Base-by-base conservation (phyloP, 2,888 invertebrate genomes). In the Suillia variegata region DNA sequence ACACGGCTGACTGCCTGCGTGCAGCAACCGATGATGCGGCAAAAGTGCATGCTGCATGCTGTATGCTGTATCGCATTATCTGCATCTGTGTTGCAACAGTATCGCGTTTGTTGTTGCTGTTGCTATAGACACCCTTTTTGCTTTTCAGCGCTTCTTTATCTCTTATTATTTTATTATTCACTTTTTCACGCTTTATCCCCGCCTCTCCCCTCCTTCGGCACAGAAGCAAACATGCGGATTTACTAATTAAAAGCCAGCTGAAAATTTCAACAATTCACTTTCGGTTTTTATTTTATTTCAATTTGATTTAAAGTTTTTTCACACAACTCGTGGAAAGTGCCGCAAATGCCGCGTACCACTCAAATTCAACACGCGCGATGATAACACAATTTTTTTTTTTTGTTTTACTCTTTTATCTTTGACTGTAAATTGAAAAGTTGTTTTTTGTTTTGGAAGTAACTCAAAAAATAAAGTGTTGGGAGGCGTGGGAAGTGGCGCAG, bases 181-280 rank as follows among this genome's bases (percentile, higher is more conserved):
- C 10, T 26, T 38, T 38, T 26, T 26, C 26, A n/a, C n/a, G n/a
- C n/a, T n/a, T n/a, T n/a, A n/a, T n/a, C n/a, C 31, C 31, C 6
- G 31, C 31, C 6, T 31, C 31, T 31, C 31, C 31, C 31, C 12
- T 31, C 31, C 6, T 31, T 31, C 31, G 31, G 38, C 12, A n/a
- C 38, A n/a, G n/a, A n/a, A 8, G 4, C 38, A 4, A 6, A n/a
- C n/a, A n/a, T 38, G 38, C 10, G n/a, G n/a, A 38, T 38, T 38
- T 13, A 20, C 45, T 45, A 45, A 45, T 45, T 45, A 45, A 20
- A 45, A 20, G 45, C 38, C 45, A 45, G 17, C 45, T 45, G 45
- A 18, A 20, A 17, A 6, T 45, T 45, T 45, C 13, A 45, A 45
- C 45, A 45, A 20, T 45, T 45, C 45, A 20, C 45, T 45, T 45